Evolutionary conservation across 2,113 vertebrate species (phyloP), one percentile per base, ranked within the genome.

Genomic region (Myotis brandtii): DNA sequence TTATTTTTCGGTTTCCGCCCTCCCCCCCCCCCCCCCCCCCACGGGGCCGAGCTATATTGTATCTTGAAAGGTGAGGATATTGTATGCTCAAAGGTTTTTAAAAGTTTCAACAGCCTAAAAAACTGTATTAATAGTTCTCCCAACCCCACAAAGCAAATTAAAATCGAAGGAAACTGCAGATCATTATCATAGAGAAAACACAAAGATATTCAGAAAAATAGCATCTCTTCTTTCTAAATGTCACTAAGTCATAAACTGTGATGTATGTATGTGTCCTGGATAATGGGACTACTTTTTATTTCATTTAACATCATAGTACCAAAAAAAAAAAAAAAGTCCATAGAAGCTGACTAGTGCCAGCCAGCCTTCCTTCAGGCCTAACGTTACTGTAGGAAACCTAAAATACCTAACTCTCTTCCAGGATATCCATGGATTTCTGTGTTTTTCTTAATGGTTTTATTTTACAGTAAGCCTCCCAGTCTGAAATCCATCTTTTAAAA

Each of bases 1-100:
- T 23, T 46, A 82, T 89, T 67, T 67, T 89, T 93, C 48, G 30
- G 52, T 62, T 85, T 34, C 4, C n/a, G n/a, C n/a, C n/a, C n/a
- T n/a, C n/a, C n/a, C n/a, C n/a, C n/a, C n/a, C n/a, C n/a, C n/a
- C n/a, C n/a, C n/a, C n/a, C n/a, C n/a, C n/a, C n/a, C n/a, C n/a
- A n/a, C n/a, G n/a, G n/a, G n/a, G n/a, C n/a, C n/a, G n/a, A 91
- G 14, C 80, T 95, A 67, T 52, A 5, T 69, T 20, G 46, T 72
- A 90, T 25, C 43, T 92, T 93, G 43, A 86, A 96, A 93, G 80
- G 90, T 94, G 34, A 80, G 21, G 50, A 3, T 91, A 40, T n/a
- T 40, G 21, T 43, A 69, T 40, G 9, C 25, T 67, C 48, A 91
- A 90, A 92, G 54, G 16, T 91, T 85, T 91, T 76, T 21, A 91